phyloP scores from a whole-genome alignment of 2,113 vertebrate species.

The Chloroceryle aenea region DNA sequence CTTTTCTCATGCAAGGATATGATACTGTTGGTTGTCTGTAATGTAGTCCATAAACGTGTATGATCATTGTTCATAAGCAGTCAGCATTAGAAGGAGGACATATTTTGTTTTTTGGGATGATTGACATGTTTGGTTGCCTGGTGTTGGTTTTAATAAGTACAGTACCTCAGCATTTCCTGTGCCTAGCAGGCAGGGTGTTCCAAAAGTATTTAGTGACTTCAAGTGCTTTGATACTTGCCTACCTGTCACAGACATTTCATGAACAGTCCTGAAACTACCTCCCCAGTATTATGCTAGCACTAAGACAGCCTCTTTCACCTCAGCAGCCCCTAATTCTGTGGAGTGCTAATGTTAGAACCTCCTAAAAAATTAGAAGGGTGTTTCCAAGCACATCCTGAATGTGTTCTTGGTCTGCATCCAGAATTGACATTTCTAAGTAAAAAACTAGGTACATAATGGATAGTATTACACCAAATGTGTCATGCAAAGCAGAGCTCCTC shows the following conservation, averaged over 20 bases:
- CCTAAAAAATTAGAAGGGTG: not conserved
- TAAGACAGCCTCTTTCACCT: not conserved
- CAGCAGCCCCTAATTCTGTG: not conserved
- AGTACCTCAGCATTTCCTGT: not conserved
- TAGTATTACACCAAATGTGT: not conserved
- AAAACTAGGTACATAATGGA: not conserved
- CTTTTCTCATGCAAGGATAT: not conserved
- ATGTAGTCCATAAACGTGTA: not conserved
- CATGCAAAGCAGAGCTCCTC: not conserved
- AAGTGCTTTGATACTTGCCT: not conserved
- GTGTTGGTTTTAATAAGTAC: not conserved
- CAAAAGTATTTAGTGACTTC: not conserved
- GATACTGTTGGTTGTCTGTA: not conserved
- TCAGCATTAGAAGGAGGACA: not conserved
- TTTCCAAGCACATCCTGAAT: not conserved
- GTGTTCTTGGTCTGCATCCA: not conserved
- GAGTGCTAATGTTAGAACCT: not conserved
- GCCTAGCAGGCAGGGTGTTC: not conserved
- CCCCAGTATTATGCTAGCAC: not conserved
- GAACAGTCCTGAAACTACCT: not conserved
- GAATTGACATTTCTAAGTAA: not conserved
- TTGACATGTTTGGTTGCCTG: not conserved
- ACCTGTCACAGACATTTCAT: not conserved
- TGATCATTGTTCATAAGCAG: not conserved
- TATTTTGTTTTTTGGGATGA: not conserved